Evolutionary conservation across 2,797 vertebrate genomes (phyloP).

Genomic region (Chelon auratus): DNA sequence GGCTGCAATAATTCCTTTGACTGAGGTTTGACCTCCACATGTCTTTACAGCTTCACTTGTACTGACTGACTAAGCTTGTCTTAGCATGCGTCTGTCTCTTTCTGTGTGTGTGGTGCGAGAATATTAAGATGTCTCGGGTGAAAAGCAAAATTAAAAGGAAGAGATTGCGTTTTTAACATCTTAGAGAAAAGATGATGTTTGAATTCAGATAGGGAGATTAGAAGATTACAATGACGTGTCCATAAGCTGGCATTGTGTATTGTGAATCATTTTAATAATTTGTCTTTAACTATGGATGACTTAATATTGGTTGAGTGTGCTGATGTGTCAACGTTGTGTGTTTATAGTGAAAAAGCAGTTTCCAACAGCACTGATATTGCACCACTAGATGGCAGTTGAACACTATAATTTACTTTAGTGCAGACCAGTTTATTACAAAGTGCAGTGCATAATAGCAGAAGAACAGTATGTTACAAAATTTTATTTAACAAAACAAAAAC

Average conservation of each 20-base stretch:
- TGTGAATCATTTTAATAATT: not conserved
- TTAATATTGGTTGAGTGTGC: not conserved
- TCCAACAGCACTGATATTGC: not conserved
- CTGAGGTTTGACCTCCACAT: slow-evolving; percentile 43
- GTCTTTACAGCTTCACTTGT: slow-evolving; percentile 36
- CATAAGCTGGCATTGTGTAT: not conserved
- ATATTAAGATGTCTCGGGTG: not conserved
- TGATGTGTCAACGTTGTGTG: not conserved
- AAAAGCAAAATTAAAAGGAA: slow-evolving; percentile 2
- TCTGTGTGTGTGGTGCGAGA: not conserved
- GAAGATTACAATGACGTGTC: not conserved
- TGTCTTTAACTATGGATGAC: not conserved
- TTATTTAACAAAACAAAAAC: not conserved
- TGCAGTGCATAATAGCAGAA: not conserved
- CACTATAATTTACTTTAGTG: not conserved
- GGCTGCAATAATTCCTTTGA: slow-evolving; percentile 36
- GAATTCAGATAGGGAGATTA: not conserved
- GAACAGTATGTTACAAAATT: not conserved
- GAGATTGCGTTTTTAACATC: not conserved
- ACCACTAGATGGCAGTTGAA: slow-evolving; percentile 66
- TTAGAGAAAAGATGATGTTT: not conserved
- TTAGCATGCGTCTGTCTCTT: not conserved
- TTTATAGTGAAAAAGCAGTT: not conserved
- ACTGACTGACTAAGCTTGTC: slow-evolving; percentile 10
- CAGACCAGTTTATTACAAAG: not conserved